A percentile compares a stretch with the other conserved stretches of the same genome.
Evolutionary conservation across 2,797 vertebrate species (phyloP).

Genomic region (Myripristis murdjan): DNA sequence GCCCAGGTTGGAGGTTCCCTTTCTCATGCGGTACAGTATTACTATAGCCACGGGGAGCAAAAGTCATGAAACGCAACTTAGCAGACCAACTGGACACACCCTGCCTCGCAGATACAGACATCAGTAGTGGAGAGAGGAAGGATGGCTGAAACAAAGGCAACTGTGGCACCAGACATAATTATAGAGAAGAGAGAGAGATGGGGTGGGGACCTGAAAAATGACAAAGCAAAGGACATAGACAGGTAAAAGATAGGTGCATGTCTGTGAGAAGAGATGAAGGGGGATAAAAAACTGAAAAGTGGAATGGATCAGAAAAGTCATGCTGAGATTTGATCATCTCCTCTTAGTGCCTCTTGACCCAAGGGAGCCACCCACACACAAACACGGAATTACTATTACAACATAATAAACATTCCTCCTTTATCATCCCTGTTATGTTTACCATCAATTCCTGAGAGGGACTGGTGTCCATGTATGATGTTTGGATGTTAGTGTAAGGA

Average conservation of each 20-base stretch:
- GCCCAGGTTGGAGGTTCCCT: constrained; percentile 51
- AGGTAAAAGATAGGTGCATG: not conserved
- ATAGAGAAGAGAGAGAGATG: constrained; percentile 21
- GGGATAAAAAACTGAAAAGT: not conserved
- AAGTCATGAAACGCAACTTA: constrained; percentile 19
- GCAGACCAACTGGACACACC: constrained; percentile 30
- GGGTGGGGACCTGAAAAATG: not conserved
- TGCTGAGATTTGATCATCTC: not conserved
- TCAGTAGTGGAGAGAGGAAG: not conserved
- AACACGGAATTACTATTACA: not conserved
- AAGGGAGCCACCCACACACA: not conserved
- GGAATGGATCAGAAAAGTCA: not conserved
- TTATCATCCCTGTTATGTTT: no score
- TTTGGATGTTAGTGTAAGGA: not conserved
- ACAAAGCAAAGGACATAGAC: constrained; percentile 12
- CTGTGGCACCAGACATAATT: constrained; percentile 40
- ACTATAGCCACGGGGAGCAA: constrained; percentile 52
- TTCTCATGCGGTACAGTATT: constrained; percentile 61
- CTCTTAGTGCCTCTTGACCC: not conserved
- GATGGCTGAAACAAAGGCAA: constrained; percentile 18
- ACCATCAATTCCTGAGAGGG: not conserved
- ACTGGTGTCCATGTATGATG: not conserved
- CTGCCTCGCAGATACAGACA: constrained; percentile 32
- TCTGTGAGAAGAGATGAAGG: not conserved
- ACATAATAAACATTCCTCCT: no score